Percentiles rank a stretch among this genome's conserved stretches.
phyloP scores from a whole-genome alignment of 2,797 vertebrate genomes.

The Sebastes wilsoni region DNA sequence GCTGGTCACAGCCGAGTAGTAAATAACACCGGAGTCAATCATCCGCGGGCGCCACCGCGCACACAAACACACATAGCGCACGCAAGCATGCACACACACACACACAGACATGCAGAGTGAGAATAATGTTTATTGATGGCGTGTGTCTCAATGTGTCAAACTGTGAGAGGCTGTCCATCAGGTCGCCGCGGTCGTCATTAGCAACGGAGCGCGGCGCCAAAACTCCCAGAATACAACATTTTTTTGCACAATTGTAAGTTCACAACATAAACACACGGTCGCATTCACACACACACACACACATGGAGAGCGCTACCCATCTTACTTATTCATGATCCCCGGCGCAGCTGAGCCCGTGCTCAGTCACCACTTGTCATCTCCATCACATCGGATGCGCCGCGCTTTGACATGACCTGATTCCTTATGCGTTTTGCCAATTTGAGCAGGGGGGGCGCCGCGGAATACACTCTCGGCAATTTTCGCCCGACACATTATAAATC shows the following conservation, averaged over 20 bases:
- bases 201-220: constrained; percentile 23
- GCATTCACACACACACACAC: background rate
- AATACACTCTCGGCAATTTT: constrained; percentile 53
- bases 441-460: background rate
- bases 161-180: constrained; percentile 62
- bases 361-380: constrained; percentile 56
- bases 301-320: background rate
- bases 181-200: constrained; percentile 51
- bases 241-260: background rate
- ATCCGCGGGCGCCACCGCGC: constrained; percentile 41
- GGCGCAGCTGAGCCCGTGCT: constrained; percentile 40
- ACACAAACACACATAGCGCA: constrained; percentile 22
- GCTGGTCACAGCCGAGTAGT: constrained; percentile 70
- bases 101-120: constrained; percentile 29
- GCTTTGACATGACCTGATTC: constrained; percentile 62
- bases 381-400: constrained; percentile 28
- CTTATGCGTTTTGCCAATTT: constrained; percentile 53
- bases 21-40: constrained; percentile 79
- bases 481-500: constrained; percentile 41
- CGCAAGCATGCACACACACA: constrained; percentile 9
- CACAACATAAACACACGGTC: background rate
- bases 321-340: constrained; percentile 58
- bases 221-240: background rate
- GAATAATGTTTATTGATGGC: constrained; percentile 70
- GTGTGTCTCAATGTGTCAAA: constrained; percentile 45